Conservation (phyloP, 2,113 vertebrate species). For the Limanda limanda region DNA sequence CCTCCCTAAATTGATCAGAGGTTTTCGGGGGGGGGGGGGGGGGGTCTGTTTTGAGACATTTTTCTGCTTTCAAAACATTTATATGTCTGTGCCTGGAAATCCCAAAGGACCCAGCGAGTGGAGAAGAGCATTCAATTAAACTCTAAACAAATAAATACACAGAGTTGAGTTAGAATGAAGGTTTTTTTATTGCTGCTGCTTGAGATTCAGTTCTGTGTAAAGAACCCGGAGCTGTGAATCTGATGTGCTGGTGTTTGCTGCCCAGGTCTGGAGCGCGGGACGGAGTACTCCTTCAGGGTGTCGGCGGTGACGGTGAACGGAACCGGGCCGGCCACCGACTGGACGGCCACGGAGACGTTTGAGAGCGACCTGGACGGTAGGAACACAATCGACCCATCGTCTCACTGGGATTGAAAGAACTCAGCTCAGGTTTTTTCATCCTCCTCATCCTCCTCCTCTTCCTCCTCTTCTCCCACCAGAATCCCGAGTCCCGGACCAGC, state of each 20-base stretch:
- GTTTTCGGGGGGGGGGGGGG: not conserved
- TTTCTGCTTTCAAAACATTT: constrained; percentile 51
- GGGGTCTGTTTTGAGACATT: constrained; percentile 40
- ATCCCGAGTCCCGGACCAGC: constrained; percentile 92
- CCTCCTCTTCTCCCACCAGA: constrained; percentile 76
- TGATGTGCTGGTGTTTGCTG: not conserved
- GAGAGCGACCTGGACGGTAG: constrained; percentile 97
- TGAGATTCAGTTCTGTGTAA: not conserved
- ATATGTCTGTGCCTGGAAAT: constrained; percentile 12
- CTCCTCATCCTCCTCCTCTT: not conserved
- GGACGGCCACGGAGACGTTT: constrained; percentile 92
- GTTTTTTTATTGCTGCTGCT: constrained; percentile 1
- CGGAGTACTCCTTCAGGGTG: constrained; percentile 94
- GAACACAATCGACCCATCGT: not conserved
- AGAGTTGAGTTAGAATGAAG: not conserved
- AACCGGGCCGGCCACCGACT: constrained; percentile 92
- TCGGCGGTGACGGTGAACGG: constrained; percentile 93
- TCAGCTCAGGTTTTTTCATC: not conserved
- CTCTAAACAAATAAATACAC: not conserved
- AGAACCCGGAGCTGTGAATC: not conserved
- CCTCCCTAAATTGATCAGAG: constrained; percentile 9
- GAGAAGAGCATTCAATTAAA: constrained; percentile 1
- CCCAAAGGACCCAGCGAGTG: constrained; percentile 1
- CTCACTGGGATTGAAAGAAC: not conserved
- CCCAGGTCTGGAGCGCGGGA: constrained; percentile 92